Conservation (phyloP, 2,113 vertebrate species). For the Passer domesticus region DNA sequence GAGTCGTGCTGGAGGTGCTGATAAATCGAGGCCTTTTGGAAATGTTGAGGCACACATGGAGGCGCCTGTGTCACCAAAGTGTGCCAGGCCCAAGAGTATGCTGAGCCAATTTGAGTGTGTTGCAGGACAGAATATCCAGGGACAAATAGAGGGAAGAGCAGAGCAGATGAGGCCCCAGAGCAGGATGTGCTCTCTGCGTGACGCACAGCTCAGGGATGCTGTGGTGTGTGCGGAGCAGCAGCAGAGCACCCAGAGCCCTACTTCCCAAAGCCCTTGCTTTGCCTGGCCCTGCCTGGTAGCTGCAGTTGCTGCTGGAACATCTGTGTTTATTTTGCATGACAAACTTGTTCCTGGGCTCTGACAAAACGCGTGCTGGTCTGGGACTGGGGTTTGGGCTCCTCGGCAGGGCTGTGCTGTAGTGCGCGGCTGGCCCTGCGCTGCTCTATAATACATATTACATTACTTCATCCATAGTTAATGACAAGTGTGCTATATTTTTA, state of each 20-base stretch:
- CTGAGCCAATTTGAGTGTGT: neutral
- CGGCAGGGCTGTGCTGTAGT: conserved; percentile 42
- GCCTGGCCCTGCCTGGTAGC: conserved; percentile 35
- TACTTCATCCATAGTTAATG: conserved; percentile 80
- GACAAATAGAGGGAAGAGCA: neutral
- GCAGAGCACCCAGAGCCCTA: neutral
- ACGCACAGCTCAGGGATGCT: rapidly evolving
- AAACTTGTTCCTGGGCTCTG: conserved; percentile 63
- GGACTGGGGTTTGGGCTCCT: conserved; percentile 62
- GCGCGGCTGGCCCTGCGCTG: conserved; percentile 53
- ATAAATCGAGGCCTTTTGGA: neutral
- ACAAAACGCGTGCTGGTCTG: conserved; percentile 65
- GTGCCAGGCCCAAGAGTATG: neutral
- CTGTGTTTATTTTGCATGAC: conserved; percentile 82
- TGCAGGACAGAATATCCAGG: neutral
- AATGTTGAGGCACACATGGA: neutral
- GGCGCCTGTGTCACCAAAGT: neutral
- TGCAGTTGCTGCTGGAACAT: conserved; percentile 61
- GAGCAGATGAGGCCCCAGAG: neutral
- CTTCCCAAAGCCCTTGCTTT: conserved; percentile 5
- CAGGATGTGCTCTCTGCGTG: neutral
- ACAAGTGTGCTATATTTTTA: conserved; percentile 79
- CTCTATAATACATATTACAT: conserved; percentile 77
- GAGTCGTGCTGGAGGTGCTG: neutral
- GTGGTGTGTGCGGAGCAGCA: rapidly evolving